phyloP scores from a whole-genome alignment of 2,113 vertebrate species.

The Bubo blakistoni region DNA sequence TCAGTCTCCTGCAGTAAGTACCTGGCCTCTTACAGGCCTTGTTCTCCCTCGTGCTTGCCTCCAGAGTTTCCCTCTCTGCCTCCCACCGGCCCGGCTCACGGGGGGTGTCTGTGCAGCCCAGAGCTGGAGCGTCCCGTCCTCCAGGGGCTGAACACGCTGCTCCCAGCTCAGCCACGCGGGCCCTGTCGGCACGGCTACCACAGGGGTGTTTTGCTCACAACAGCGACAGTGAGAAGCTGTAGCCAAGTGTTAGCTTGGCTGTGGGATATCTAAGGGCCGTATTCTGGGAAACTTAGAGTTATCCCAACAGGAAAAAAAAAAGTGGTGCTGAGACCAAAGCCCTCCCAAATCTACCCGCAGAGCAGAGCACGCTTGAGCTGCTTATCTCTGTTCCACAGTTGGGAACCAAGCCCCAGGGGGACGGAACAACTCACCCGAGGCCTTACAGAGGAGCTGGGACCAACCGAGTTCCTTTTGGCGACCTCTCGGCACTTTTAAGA shows the following conservation, averaged over 20 bases:
- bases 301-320: neutral
- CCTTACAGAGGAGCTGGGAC: neutral
- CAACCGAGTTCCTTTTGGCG: neutral
- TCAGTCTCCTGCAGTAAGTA: neutral
- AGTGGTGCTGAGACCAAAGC: neutral
- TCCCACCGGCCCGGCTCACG: neutral
- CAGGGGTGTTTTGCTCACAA: neutral
- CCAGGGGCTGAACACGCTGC: neutral
- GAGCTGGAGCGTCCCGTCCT: neutral
- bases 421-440: neutral
- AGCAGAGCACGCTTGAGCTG: neutral
- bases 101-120: neutral
- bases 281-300: neutral
- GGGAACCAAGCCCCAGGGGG: neutral
- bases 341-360: neutral
- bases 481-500: neutral
- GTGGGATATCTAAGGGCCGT: neutral
- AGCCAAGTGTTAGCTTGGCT: neutral
- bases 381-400: constrained; percentile 42
- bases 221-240: neutral
- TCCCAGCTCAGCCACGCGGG: neutral
- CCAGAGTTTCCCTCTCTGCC: neutral
- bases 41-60: neutral
- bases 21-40: neutral
- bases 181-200: neutral